Evolutionary conservation across 2,797 vertebrate species (phyloP), one percentile per base, ranked within the genome.

Genomic region (Scleropages formosus): DNA sequence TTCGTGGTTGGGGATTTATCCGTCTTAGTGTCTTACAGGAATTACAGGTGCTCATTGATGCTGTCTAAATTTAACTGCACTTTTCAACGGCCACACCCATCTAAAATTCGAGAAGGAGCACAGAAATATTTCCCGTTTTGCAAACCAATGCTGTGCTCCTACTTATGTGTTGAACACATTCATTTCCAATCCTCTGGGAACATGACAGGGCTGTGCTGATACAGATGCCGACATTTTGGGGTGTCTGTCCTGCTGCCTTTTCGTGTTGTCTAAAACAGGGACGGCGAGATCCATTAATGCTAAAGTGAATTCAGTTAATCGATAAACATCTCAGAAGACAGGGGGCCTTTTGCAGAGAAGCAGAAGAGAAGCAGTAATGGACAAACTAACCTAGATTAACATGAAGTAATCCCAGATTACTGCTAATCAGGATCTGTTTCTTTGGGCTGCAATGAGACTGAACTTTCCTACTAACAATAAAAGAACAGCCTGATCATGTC

Each of bases 11-110:
- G 80, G 75, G 76, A 80, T 72, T 93, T 87, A 94, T 93, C 91
- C 91, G 89, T 84, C 90, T 94, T 93, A 93, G 81, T 77, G 80
- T 72, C 78, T 79, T 80, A 81, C 31, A 74, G 89, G 91, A 90
- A 88, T 92, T 92, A 92, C 86, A 78, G 49, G 2, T 31, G 73
- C 60, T 78, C 71, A 62, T 13, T 20, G 83, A 61, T 78, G 67
- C n/a, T 59, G 53, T 20, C 16, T 63, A 27, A 8, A 18, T 60
- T 27, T 67, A 24, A 16, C 51, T 59, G n/a, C 22, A 69, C 58
- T 24, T 31, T 70, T 70, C 12, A 31, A 68, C 51, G 39, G 46
- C 26, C 44, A 39, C 31, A 26, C n/a, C 20, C 18, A 44, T 59
- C 13, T 20, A 31, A 72, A 72, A 31, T 26, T 70, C 18, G 70